These are phyloP conservation scores for Cephalopachus bancanus DNA, from an alignment of 2,797 vertebrate genomes.

Conservation along the genomic window DNA sequence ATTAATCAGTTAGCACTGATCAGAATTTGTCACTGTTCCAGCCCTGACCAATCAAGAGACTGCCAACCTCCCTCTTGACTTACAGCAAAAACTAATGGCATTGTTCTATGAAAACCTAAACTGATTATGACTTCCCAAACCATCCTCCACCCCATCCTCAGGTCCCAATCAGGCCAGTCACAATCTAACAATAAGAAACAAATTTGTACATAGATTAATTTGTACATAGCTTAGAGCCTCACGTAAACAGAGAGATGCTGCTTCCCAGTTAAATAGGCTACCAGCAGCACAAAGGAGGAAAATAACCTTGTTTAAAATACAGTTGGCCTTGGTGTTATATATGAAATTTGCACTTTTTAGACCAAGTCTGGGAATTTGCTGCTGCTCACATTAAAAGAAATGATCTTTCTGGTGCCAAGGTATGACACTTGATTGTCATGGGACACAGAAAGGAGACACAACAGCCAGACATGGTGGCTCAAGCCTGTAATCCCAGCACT, in stretches of 20 bases:
- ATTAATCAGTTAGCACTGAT: neutral
- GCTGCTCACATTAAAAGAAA: neutral
- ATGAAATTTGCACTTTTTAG: constrained; percentile 55
- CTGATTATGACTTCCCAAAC: neutral
- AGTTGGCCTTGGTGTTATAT: rapidly evolving
- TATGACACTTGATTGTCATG: neutral
- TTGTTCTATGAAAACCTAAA: neutral
- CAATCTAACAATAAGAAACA: neutral
- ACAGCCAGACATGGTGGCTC: no score
- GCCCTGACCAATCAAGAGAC: neutral
- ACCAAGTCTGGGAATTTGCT: neutral
- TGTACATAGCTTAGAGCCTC: neutral
- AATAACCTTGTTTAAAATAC: neutral
- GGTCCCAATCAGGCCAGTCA: neutral
- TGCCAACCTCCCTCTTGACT: neutral
- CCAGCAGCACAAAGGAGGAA: neutral
- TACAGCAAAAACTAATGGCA: neutral
- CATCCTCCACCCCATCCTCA: no score
- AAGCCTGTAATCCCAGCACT: no score
- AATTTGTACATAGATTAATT: neutral
- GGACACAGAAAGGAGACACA: constrained; percentile 5
- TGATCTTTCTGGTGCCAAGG: neutral
- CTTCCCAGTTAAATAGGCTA: neutral
- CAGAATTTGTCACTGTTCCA: neutral
- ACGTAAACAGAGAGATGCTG: neutral